phyloP scores from a whole-genome alignment of 1,140 invertebrate genomes.

The Coelopa frigida region DNA sequence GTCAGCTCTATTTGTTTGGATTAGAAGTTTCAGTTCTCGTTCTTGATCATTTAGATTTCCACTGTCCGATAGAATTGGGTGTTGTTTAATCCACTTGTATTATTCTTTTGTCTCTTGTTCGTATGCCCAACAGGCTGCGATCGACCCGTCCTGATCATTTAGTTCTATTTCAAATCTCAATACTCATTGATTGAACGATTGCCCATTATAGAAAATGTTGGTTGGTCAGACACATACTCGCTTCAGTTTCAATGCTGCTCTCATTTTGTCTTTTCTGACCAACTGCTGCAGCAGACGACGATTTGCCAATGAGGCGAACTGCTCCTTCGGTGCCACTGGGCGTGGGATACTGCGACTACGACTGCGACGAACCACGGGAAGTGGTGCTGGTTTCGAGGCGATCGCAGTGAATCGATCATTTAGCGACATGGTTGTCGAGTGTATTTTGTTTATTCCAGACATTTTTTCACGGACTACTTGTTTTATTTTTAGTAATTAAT shows the following conservation, averaged over 20 bases:
- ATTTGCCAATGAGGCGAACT: constrained; percentile 26
- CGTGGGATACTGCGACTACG: constrained; percentile 25
- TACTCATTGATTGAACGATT: background rate
- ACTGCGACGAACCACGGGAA: constrained; percentile 12
- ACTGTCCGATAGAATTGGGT: background rate
- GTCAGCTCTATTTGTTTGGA: too few relatives aligned
- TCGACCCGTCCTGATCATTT: constrained; percentile 16
- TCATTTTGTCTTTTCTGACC: constrained; percentile 37
- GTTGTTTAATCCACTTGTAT: constrained; percentile 9
- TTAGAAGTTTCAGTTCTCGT: too few relatives aligned
- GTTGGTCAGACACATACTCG: constrained; percentile 32
- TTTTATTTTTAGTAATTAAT: too few relatives aligned
- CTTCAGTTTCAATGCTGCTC: constrained; percentile 41
- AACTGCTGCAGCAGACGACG: constrained; percentile 36
- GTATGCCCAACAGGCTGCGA: constrained; percentile 12
- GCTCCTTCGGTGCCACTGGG: constrained; percentile 19
- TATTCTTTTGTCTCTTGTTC: constrained; percentile 14
- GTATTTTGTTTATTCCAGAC: constrained; percentile 22
- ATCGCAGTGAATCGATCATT: constrained; percentile 39
- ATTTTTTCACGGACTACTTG: too few relatives aligned
- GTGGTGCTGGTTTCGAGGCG: constrained; percentile 20
- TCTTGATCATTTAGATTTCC: too few relatives aligned
- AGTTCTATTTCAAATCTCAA: background rate
- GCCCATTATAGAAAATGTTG: background rate
- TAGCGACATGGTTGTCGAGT: constrained; percentile 33